Conservation (phyloP, 2,888 invertebrate species). For the Cylloceria caligata region DNA sequence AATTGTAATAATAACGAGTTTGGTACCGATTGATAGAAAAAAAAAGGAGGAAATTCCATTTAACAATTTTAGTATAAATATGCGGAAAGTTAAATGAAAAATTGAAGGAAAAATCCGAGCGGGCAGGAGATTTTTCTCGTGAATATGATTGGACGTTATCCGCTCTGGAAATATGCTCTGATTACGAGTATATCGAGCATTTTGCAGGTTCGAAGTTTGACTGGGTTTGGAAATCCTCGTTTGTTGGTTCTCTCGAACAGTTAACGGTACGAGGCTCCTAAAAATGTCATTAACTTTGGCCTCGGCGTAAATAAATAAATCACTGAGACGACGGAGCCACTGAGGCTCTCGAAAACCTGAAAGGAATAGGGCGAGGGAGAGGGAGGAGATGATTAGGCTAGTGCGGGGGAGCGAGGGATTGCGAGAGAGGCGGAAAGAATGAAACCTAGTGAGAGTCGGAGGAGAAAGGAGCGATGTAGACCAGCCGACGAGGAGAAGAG, state of each 20-base stretch:
- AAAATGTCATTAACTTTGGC: slow-evolving; percentile 69
- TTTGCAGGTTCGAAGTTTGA: not conserved
- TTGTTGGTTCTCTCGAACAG: not conserved
- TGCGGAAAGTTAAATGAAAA: not conserved
- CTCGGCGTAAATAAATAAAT: slow-evolving; percentile 72
- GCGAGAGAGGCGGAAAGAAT: slow-evolving; percentile 26
- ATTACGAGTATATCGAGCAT: not conserved
- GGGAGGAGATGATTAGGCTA: slow-evolving; percentile 44
- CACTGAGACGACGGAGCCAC: slow-evolving; percentile 47
- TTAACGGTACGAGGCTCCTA: slow-evolving; percentile 21
- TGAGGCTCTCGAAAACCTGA: slow-evolving; percentile 28
- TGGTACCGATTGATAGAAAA: not conserved
- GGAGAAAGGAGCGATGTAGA: slow-evolving; percentile 22
- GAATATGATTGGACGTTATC: not conserved
- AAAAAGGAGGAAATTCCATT: not conserved
- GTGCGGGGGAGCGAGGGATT: slow-evolving; percentile 27
- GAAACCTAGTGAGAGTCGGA: slow-evolving; percentile 30
- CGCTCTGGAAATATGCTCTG: not conserved
- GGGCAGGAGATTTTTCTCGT: not conserved
- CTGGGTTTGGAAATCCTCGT: not conserved
- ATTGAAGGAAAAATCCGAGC: not conserved
- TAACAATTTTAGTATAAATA: not conserved
- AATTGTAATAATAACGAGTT: not conserved
- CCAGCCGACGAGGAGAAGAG: slow-evolving; percentile 28
- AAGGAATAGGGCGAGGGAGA: slow-evolving; percentile 31